A percentile compares a stretch with the other conserved stretches of the same genome.
These are phyloP conservation scores for Cataglyphis cursor DNA, from an alignment of 2,888 invertebrate species.

Conservation along the genomic window DNA sequence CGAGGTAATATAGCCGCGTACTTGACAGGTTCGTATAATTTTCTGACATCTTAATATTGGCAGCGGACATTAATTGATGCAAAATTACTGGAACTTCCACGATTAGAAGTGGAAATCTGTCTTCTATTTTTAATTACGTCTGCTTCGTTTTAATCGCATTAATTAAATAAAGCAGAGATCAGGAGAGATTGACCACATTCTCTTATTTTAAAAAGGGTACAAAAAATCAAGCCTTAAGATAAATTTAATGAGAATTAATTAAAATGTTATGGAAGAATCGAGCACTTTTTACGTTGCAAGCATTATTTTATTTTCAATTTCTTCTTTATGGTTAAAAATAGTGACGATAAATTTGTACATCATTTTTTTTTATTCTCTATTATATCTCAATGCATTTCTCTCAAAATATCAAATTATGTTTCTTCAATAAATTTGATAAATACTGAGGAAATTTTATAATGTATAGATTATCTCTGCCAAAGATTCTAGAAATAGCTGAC, in stretches of 20 bases:
- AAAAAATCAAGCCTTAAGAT: neutral
- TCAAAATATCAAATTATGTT: slow-evolving; percentile 1
- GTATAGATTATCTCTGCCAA: slow-evolving; percentile 1
- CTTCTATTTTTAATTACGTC: neutral
- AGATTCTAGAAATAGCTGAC: slow-evolving; percentile 5
- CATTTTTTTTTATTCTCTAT: neutral
- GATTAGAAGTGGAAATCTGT: neutral
- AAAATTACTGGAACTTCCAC: slow-evolving; percentile 16
- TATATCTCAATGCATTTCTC: neutral
- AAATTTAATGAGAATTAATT: neutral
- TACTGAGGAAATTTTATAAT: neutral
- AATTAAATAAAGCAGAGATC: neutral
- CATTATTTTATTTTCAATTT: neutral
- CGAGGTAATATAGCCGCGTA: slow-evolving; percentile 7
- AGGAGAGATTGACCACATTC: neutral
- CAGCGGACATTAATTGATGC: slow-evolving; percentile 10
- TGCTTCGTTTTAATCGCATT: neutral
- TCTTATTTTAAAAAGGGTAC: neutral
- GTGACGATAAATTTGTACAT: neutral
- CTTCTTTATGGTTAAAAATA: neutral
- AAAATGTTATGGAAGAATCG: neutral
- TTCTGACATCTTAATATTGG: neutral
- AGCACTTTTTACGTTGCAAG: neutral
- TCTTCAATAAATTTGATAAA: slow-evolving; percentile 1
- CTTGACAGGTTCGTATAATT: neutral